Conservation (phyloP, 92 coral and sea anemone species). For the Zoanthus sansibaricus region DNA sequence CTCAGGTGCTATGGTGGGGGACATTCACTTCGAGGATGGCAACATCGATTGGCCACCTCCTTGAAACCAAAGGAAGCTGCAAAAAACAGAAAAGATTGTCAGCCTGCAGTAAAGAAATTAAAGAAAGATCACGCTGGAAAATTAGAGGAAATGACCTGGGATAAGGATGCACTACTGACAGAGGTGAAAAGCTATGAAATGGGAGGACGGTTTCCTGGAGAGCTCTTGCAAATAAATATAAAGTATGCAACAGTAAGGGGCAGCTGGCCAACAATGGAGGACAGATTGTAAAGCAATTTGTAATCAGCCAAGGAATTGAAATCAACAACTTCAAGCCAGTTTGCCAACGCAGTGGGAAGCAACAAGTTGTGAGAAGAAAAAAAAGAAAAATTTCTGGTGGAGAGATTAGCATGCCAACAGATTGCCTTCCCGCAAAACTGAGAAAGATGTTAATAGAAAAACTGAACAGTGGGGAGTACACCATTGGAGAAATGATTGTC, state of each 20-base stretch:
- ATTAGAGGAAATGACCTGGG: slow-evolving; percentile 49
- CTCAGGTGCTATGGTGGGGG: slow-evolving; percentile 49
- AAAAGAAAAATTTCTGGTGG: background rate
- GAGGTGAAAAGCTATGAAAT: background rate
- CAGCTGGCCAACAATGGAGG: slow-evolving; percentile 62
- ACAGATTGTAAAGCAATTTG: slow-evolving; percentile 52
- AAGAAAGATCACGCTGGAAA: slow-evolving; percentile 55
- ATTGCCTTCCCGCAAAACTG: too few species aligned
- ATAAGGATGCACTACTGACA: slow-evolving; percentile 37
- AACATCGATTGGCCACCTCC: slow-evolving; percentile 31
- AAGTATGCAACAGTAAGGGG: slow-evolving; percentile 50
- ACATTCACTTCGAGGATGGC: slow-evolving; percentile 46
- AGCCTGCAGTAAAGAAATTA: slow-evolving; percentile 17
- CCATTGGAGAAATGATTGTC: too few species aligned
- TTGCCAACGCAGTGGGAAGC: background rate
- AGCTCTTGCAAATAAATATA: slow-evolving; percentile 43
- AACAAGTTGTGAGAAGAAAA: background rate
- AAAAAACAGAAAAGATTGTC: slow-evolving; percentile 31
- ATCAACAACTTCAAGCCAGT: slow-evolving; percentile 17
- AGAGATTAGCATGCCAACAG: background rate
- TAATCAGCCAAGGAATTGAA: slow-evolving; percentile 61
- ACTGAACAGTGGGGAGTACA: too few species aligned
- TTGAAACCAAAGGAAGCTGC: slow-evolving; percentile 51
- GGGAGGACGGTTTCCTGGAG: slow-evolving; percentile 49
- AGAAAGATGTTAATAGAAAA: too few species aligned